Evolutionary conservation across 2,797 vertebrate genomes (phyloP).

Genomic region (Spea hammondii): DNA sequence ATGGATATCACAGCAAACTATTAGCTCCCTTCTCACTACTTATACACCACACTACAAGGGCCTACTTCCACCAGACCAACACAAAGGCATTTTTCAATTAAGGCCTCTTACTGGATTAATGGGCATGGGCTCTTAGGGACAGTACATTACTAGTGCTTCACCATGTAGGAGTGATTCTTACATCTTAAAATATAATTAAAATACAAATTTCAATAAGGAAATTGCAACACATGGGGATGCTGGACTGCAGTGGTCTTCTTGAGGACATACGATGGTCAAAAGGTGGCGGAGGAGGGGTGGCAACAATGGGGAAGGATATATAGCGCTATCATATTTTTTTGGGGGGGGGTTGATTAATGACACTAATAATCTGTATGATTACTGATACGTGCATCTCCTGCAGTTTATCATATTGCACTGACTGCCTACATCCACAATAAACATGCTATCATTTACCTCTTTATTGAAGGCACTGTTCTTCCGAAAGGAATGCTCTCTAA

Average conservation of each 20-base stretch:
- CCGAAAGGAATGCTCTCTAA: constrained; percentile 77
- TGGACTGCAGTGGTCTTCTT: constrained; percentile 67
- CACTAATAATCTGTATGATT: constrained; percentile 88
- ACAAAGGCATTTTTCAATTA: neutral
- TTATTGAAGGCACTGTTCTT: constrained; percentile 79
- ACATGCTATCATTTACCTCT: constrained; percentile 88
- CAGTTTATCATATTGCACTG: constrained; percentile 85
- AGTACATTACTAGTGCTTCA: constrained; percentile 75
- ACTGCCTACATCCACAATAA: constrained; percentile 84
- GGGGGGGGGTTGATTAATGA: constrained; percentile 87
- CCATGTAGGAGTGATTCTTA: constrained; percentile 77
- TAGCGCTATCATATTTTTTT: constrained; percentile 76
- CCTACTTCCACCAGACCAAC: neutral
- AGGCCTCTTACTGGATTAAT: constrained; percentile 59
- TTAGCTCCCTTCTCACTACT: neutral
- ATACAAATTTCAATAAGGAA: constrained; percentile 85
- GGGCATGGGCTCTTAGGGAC: constrained; percentile 70
- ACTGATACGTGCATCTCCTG: constrained; percentile 81
- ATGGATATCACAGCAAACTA: neutral
- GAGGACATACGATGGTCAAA: constrained; percentile 79
- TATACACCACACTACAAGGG: neutral
- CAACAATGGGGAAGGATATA: constrained; percentile 71
- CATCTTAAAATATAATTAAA: constrained; percentile 93
- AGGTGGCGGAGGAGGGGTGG: constrained; percentile 70
- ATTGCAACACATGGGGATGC: constrained; percentile 73